Conservation (phyloP, 2,797 vertebrate species). For the Enteromius radiatus region DNA sequence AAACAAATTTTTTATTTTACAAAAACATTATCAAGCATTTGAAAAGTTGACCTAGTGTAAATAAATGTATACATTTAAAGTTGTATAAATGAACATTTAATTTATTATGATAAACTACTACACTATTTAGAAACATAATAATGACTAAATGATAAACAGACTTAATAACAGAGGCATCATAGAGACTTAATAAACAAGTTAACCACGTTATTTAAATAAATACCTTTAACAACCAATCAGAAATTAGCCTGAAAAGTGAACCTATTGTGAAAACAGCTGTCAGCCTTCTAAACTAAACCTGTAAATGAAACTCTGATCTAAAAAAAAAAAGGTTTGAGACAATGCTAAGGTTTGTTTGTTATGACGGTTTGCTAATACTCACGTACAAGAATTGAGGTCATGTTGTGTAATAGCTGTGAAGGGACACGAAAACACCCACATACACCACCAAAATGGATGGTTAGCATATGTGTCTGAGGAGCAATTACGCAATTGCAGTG, state of each 20-base stretch:
- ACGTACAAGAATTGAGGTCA: slow-evolving; percentile 40
- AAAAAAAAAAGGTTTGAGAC: slow-evolving; percentile 16
- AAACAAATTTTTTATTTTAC: neutral
- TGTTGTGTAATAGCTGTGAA: slow-evolving; percentile 47
- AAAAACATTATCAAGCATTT: neutral
- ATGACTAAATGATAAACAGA: neutral
- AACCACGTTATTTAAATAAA: neutral
- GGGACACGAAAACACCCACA: slow-evolving; percentile 33
- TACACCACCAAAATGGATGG: slow-evolving; percentile 32
- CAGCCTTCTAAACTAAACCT: neutral
- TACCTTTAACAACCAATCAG: neutral
- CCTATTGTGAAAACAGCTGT: neutral
- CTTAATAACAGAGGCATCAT: neutral
- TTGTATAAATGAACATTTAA: neutral
- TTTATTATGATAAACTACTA: neutral
- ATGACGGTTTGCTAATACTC: slow-evolving; percentile 15
- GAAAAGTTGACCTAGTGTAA: neutral
- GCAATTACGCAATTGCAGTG: slow-evolving; percentile 77
- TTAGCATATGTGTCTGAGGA: slow-evolving; percentile 64
- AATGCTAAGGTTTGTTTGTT: slow-evolving; percentile 27
- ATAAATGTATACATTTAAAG: neutral
- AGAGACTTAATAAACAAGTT: neutral
- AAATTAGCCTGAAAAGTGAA: neutral
- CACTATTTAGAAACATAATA: neutral
- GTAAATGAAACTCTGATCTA: neutral